Base-by-base conservation (phyloP, 2,888 invertebrate species). In the Eilema depressum region DNA sequence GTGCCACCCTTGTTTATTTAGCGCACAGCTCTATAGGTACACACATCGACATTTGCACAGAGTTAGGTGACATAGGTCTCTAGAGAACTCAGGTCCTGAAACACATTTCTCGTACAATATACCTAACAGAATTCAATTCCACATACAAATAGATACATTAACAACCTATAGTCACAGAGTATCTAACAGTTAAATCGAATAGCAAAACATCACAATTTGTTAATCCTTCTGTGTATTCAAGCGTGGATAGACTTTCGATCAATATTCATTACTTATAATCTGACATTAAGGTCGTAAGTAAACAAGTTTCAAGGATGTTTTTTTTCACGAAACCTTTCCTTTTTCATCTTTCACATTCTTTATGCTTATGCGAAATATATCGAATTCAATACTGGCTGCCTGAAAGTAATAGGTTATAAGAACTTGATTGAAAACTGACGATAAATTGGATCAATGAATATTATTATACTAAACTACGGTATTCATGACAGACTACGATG, bases 181-280 rank as follows among this genome's bases (percentile, higher is more conserved):
- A 20, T 53, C 53, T 53, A 53, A 20, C n/a, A n/a, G 53, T n/a
- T n/a, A 1, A 47, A 47, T 47, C 7, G 11, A 47, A 47, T 20
- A 7, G 47, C 47, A 47, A 7, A 47, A n/a, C 20, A n/a, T n/a
- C 20, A 53, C n/a, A 53, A 53, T 53, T 53, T 53, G 53, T 53
- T 53, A 53, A 53, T 53, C 53, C n/a, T 53, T 53, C n/a, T 20
- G 20, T n/a, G 53, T 8, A 53, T 53, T 53, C 56, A 57, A n/a
- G n/a, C 47, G 47, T 59, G 11, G 33, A 8, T 30, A 47, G 60
- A 11, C 5, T n/a, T 11, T 41, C 14, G 37, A 26, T 41, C 37
- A 25, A 37, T 63, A 63, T 63, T 63, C 62, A 63, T 63, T 25
- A 63, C 37, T 63, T 63, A 33, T 62, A 33, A 33, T 23, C 33